phyloP scores from a whole-genome alignment of 2,797 vertebrate genomes.

The Graptemys geographica region DNA sequence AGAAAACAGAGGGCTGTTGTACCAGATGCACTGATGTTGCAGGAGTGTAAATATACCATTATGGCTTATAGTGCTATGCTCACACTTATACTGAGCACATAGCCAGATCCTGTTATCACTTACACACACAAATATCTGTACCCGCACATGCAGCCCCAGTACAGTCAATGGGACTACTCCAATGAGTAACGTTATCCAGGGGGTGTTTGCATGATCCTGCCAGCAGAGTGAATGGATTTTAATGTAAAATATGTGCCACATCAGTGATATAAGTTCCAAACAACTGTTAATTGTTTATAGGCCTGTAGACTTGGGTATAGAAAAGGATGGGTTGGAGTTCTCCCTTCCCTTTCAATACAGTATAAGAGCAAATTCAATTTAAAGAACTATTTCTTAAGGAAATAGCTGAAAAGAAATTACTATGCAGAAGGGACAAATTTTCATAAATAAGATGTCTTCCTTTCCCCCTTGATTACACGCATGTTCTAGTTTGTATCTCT shows the following conservation, averaged over 20 bases:
- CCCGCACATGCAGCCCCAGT: not conserved
- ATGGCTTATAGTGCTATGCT: not conserved
- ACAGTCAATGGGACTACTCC: not conserved
- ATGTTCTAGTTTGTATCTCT: constrained; percentile 15
- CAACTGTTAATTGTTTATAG: not conserved
- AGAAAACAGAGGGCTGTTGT: not conserved
- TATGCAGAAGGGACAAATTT: constrained; percentile 21
- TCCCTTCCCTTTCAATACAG: constrained; percentile 33
- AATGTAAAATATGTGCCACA: fast-evolving
- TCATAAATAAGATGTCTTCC: constrained; percentile 17
- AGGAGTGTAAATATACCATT: not conserved
- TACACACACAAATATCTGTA: not conserved
- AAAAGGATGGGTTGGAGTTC: constrained; percentile 47
- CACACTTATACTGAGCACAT: not conserved
- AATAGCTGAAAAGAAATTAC: constrained; percentile 45
- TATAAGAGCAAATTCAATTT: constrained; percentile 22
- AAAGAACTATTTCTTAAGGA: constrained; percentile 62
- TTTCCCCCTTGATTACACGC: constrained; percentile 21
- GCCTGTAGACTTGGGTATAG: not conserved
- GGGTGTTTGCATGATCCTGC: fast-evolving
- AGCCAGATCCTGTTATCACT: fast-evolving
- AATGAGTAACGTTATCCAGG: not conserved
- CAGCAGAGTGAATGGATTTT: fast-evolving
- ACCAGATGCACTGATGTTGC: not conserved
- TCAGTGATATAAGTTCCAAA: not conserved